Evolutionary conservation across 2,113 vertebrate genomes (phyloP), one percentile per base, ranked within the genome.

Genomic region (Catagonus wagneri): DNA sequence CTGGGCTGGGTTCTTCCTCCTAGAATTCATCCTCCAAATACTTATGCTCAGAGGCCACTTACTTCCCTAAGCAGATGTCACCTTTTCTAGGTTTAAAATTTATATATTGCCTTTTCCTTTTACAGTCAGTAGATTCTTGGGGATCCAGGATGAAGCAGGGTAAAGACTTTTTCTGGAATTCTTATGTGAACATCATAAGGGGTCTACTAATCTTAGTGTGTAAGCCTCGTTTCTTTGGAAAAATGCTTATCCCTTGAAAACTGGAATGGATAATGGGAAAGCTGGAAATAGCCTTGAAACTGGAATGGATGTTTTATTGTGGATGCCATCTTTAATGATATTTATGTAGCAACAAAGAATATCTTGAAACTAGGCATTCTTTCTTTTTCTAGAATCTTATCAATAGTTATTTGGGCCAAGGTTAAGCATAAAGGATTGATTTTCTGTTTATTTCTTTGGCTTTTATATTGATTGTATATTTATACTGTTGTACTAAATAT

Each of bases 391-490:
- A 92, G 65, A 74, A 76, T 87, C 79, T 92, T 92, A 87, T 93
- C 87, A 61, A 54, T 92, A 61, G 72, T 84, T 96, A 92, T 95
- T 95, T 93, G 84, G 44, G 50, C 56, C 80, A 96, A 93, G 29
- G 52, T 91, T 75, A 91, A 93, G n/a, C 61, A 56, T 61, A 93
- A 74, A 90, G 92, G 87, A 94, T 63, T 29, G 44, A 95, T 92
- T 97, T 96, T 95, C 39, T 95, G 50, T 95, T 96, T 93, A 97
- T 90, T 94, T 66, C 89, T 95, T 92, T 95, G 86, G 61, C 66
- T 81, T 97, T 97, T 90, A 81, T 96, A 97, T 97, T 86, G 86
- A 97, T 95, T 95, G 72, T 76, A 56, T 95, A 92, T 96, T 97
- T 97, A 76, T 76, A 89, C 22, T 95, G 27, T 93, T 94, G 44